Percentiles rank a stretch among this genome's conserved stretches.
Conservation (phyloP, 2,888 invertebrate species). For the Oligia fasciuncula region DNA sequence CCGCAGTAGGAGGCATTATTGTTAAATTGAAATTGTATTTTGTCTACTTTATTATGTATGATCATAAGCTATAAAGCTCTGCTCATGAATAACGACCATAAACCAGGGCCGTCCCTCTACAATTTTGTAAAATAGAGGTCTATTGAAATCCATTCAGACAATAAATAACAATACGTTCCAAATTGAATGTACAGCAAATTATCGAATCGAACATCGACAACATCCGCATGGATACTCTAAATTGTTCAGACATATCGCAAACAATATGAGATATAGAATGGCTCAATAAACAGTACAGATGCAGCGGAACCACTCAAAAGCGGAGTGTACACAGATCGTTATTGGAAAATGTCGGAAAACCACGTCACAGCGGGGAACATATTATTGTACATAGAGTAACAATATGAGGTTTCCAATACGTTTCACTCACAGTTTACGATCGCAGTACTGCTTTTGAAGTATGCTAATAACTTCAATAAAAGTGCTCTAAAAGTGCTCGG, state of each 20-base stretch:
- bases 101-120: background rate
- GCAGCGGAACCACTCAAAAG: conserved; percentile 62
- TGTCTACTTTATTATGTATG: conserved; percentile 30
- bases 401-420: conserved; percentile 56
- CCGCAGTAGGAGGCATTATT: conserved; percentile 28
- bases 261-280: conserved; percentile 60
- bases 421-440: conserved; percentile 49
- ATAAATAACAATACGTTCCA: conserved; percentile 53
- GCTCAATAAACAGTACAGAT: conserved; percentile 65
- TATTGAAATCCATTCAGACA: conserved; percentile 31
- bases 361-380: conserved; percentile 52
- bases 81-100: conserved; percentile 41
- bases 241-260: conserved; percentile 54
- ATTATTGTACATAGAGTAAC: conserved; percentile 51
- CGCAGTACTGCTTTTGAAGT: conserved; percentile 43
- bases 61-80: conserved; percentile 33
- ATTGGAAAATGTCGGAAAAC: conserved; percentile 62
- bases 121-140: conserved; percentile 26
- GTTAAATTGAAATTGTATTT: conserved; percentile 29
- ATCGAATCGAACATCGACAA: conserved; percentile 52
- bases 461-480: conserved; percentile 62
- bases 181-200: conserved; percentile 53
- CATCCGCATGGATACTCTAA: conserved; percentile 49
- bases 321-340: conserved; percentile 59
- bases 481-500: conserved; percentile 26